Conservation (phyloP, 2,888 invertebrate species). For the Oxyteleia sp. region DNA sequence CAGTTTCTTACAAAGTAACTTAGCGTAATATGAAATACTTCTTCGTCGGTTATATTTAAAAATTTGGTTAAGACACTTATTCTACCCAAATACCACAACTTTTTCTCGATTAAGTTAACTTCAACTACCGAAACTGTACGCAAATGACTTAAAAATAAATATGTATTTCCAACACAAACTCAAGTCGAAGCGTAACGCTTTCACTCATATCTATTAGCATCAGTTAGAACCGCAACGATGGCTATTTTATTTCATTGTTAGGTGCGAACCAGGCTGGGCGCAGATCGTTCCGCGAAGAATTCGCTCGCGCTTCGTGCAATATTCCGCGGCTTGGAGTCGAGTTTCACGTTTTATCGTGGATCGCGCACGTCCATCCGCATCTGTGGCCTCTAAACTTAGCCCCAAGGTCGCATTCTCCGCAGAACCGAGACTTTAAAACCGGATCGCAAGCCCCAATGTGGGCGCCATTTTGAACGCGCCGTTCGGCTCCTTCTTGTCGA, state of each 20-base stretch:
- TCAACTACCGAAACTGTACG: neutral
- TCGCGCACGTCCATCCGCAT: constrained; percentile 68
- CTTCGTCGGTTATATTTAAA: too few species aligned
- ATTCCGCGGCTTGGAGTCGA: constrained; percentile 45
- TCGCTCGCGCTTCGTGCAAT: constrained; percentile 46
- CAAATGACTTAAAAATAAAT: constrained; percentile 6
- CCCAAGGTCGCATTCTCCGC: constrained; percentile 75
- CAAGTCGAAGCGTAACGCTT: constrained; percentile 42
- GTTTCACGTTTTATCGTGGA: constrained; percentile 66
- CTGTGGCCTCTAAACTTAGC: constrained; percentile 75
- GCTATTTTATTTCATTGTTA: constrained; percentile 57
- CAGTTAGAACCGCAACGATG: constrained; percentile 28
- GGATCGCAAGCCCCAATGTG: constrained; percentile 74
- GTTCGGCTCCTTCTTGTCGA: constrained; percentile 51
- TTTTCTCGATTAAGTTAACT: too few species aligned
- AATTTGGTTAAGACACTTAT: too few species aligned
- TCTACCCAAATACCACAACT: too few species aligned
- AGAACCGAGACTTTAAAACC: constrained; percentile 75
- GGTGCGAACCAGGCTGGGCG: constrained; percentile 15
- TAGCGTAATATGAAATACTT: too few species aligned
- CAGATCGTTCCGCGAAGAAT: constrained; percentile 47
- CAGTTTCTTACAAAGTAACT: too few species aligned
- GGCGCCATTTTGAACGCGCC: constrained; percentile 67
- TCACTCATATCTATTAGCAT: constrained; percentile 60
- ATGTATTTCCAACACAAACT: neutral